Base-by-base conservation (phyloP, 2,888 invertebrate species). In the Macrosoma leucophasiata region DNA sequence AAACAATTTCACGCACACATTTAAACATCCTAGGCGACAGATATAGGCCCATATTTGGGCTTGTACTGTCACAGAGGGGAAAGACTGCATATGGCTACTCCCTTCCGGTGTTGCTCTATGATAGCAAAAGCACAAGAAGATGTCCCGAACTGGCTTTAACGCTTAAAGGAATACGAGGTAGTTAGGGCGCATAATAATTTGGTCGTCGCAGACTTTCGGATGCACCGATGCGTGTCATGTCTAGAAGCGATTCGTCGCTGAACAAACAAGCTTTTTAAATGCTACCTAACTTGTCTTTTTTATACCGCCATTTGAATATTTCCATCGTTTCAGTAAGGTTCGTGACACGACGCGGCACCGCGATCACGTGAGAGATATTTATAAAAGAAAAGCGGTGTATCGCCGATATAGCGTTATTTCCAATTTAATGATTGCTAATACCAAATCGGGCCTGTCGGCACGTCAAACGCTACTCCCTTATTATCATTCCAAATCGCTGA, bases 371-470 rank as follows among this genome's bases (percentile, higher is more conserved):
- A 79, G 69, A 77, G 72, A 75, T 81, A 82, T 82, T 84, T 82
- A 82, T 82, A 82, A 82, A 81, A 82, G 79, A 78, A 81, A 71
- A 76, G 65, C 74, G 67, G 76, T 70, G 75, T 77, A 81, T 82
- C 66, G 73, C 54, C 76, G 73, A 79, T 78, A 74, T 63, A 75
- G 75, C 81, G 78, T 74, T 78, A 79, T 82, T 81, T 81, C 81
- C 82, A 79, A 84, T 82, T 84, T 84, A 84, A 84, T 82, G 81
- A 81, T 79, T 76, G 76, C 78, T 82, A 82, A 82, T 82, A 78
- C 62, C 65, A 69, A 73, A 72, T 71, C 75, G 74, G 62, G 66
- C 62, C 57, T 58, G 69, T 63, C 66, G 69, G 66, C 78, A 77
- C 76, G 79, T 79, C 76, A 76, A 36, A 52, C 60, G 53, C 50